Conservation (phyloP, 2,797 vertebrate genomes). For the Channallabes apus region DNA sequence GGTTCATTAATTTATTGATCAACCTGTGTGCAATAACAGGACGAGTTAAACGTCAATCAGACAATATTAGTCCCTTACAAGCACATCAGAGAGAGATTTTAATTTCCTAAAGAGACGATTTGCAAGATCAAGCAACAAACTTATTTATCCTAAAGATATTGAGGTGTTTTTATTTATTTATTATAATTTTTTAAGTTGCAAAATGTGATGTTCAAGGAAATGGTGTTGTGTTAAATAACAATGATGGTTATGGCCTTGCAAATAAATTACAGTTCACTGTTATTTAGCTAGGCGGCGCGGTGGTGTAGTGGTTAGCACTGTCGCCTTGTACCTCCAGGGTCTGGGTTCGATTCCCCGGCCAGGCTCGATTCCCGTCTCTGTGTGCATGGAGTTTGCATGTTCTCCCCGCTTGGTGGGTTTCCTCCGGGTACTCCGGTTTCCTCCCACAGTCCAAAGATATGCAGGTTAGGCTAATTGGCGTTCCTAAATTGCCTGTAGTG, state of each 20-base stretch:
- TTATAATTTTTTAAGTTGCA: not conserved
- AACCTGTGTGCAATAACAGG: constrained; percentile 62
- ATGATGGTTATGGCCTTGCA: not conserved
- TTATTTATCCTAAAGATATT: constrained; percentile 9
- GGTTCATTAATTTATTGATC: constrained; percentile 78
- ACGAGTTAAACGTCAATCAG: constrained; percentile 78
- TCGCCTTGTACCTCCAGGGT: no score
- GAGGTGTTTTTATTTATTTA: not conserved
- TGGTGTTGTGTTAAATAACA: not conserved
- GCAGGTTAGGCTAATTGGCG: no score
- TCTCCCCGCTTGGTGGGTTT: no score
- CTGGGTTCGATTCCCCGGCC: no score
- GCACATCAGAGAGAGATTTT: constrained; percentile 72
- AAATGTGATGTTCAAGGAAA: not conserved
- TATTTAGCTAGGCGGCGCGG: no score
- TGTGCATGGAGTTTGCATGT: no score
- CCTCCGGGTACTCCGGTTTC: no score
- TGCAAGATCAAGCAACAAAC: constrained; percentile 57
- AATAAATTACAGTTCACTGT: not conserved
- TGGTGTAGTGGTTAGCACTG: no score
- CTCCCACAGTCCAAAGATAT: no score
- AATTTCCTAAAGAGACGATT: constrained; percentile 61
- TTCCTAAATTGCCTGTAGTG: no score
- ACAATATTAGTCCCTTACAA: constrained; percentile 63
- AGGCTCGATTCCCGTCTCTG: no score